Evolutionary conservation across 2,797 vertebrate genomes (phyloP), one percentile per base, ranked within the genome.

Genomic region (Pogonophryne albipinna): DNA sequence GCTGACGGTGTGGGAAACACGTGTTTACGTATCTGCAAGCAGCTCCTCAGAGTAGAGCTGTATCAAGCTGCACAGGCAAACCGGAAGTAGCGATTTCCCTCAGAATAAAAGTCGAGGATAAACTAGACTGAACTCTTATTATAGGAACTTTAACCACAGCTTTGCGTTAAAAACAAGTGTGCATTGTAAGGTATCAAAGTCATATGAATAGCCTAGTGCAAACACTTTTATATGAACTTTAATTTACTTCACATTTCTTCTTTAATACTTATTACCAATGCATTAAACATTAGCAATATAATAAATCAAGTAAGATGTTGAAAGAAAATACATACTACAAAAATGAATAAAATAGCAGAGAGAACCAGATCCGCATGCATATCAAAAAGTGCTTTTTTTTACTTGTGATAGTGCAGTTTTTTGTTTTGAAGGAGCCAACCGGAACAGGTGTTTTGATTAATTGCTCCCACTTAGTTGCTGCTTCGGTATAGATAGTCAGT

Each of bases 1-100:
- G 41, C 70, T 52, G 84, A 77, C 79, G 45, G 76, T 74, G 75
- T 85, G 85, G 80, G 80, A 87, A 86, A 87, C 89, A 91, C 90
- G 85, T 89, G 90, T 82, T 76, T 76, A 47, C 80, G 75, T 78
- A 78, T 83, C 71, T 76, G 83, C 74, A 45, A 65, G 66, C 63
- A 49, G 62, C 65, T 66, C 23, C 62, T 62, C 38, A 55, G 27
- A 9, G 55, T 10, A 51, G 27, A 3, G 27, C 69, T 47, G 70
- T 82, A 38, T 82, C 77, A 87, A 82, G 55, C 38, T 45, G 68
- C 58, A 55, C 82, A 0, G 9, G 20, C 44, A 4, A 45, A 66
- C 78, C 78, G 81, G 90, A 87, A 2, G n/a, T 17, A 2, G 16
- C 1, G 0, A 4, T 4, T 16, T 23, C 67, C 64, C 91, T 83